These are phyloP conservation scores for Ariolimax columbianus DNA, from an alignment of 2,888 invertebrate species.

Conservation along the genomic window DNA sequence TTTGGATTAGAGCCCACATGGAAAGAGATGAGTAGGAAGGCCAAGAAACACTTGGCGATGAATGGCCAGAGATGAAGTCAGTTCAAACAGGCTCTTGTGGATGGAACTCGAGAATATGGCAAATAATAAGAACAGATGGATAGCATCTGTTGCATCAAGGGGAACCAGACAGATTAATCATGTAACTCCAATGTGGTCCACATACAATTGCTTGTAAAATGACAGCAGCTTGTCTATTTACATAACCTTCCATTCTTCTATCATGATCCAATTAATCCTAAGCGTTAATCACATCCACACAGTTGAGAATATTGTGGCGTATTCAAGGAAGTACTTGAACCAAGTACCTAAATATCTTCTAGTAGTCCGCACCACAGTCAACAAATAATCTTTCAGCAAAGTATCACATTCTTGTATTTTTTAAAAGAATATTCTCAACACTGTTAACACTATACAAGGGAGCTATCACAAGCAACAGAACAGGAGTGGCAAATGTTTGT, in stretches of 20 bases:
- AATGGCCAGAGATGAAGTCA: background rate
- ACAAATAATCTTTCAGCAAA: background rate
- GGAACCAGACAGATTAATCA: too few species aligned
- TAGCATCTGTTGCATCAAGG: background rate
- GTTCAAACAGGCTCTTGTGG: background rate
- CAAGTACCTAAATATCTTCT: background rate
- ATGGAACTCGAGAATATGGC: too few species aligned
- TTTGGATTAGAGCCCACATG: too few species aligned
- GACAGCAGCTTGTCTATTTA: background rate
- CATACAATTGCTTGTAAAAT: conserved; percentile 12
- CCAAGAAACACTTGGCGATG: too few species aligned
- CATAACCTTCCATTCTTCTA: background rate
- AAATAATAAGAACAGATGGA: background rate
- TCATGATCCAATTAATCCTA: background rate
- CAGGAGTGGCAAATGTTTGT: too few species aligned
- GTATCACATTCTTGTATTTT: background rate
- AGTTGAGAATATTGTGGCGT: background rate
- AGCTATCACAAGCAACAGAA: background rate
- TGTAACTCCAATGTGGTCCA: background rate
- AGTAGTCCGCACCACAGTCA: background rate
- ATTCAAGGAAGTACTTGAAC: background rate
- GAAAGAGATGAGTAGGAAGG: too few species aligned
- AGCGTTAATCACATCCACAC: background rate
- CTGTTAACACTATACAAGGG: background rate
- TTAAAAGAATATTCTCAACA: background rate